phyloP scores from a whole-genome alignment of 1,140 invertebrate genomes.

The Agrypnia vestita region DNA sequence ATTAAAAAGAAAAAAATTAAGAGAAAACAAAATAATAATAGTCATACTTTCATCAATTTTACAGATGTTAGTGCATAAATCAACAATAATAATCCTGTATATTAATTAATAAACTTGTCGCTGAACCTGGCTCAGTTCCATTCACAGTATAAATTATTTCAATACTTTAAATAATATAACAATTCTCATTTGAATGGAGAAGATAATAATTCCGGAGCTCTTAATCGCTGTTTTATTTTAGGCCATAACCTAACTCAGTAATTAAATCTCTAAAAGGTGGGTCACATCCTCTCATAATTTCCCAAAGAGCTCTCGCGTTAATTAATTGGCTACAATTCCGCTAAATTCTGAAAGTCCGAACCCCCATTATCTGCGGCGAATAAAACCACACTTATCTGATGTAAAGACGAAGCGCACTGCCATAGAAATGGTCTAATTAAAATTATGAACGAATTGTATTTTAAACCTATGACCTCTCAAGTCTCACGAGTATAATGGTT shows the following conservation, averaged over 20 bases:
- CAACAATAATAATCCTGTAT: too few relatives aligned
- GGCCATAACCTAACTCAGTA: constrained; percentile 18
- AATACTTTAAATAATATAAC: not conserved
- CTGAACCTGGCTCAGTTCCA: too few relatives aligned
- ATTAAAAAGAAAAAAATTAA: too few relatives aligned
- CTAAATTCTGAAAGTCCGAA: constrained; percentile 10
- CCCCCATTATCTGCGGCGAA: constrained; percentile 5
- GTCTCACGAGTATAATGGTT: too few relatives aligned
- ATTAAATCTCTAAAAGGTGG: constrained; percentile 32
- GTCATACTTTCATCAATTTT: too few relatives aligned
- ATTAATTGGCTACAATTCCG: constrained; percentile 17
- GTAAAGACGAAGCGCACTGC: not conserved
- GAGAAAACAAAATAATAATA: too few relatives aligned
- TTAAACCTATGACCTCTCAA: too few relatives aligned
- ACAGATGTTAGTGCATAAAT: too few relatives aligned
- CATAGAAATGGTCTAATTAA: constrained; percentile 26
- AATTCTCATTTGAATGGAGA: not conserved
- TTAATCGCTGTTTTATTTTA: constrained; percentile 31
- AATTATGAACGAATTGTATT: not conserved
- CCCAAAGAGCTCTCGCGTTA: constrained; percentile 12
- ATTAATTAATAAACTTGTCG: too few relatives aligned
- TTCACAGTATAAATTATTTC: too few relatives aligned
- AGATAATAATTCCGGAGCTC: not conserved
- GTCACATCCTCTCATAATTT: constrained; percentile 34
- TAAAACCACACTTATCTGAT: constrained; percentile 21